These are phyloP conservation scores for Takifugu bimaculatus DNA, from an alignment of 2,113 vertebrate species.

Conservation along the genomic window DNA sequence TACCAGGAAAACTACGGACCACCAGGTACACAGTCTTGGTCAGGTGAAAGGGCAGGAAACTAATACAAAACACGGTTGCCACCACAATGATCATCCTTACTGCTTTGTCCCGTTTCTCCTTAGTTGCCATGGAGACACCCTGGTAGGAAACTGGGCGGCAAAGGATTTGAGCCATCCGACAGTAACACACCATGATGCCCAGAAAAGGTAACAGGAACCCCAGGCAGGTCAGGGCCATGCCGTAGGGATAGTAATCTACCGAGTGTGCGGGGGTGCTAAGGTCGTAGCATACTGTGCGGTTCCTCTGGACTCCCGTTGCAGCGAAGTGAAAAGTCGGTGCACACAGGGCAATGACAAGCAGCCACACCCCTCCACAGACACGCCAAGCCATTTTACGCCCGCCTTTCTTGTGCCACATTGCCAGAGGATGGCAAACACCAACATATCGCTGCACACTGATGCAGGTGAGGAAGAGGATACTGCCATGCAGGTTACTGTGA, in stretches of 20 bases:
- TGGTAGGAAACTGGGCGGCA: conserved; percentile 72
- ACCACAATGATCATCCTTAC: conserved; percentile 88
- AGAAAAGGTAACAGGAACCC: conserved; percentile 90
- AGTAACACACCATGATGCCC: conserved; percentile 86
- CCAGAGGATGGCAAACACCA: conserved; percentile 91
- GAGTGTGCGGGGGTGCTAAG: conserved; percentile 80
- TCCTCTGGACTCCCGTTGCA: conserved; percentile 85
- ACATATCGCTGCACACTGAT: conserved; percentile 93
- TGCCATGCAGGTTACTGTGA: conserved; percentile 85
- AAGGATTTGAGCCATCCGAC: conserved; percentile 82
- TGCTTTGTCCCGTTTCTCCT: conserved; percentile 83
- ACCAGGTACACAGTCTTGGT: conserved; percentile 92
- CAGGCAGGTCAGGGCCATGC: conserved; percentile 85
- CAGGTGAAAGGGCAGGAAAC: conserved; percentile 93
- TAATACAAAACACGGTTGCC: conserved; percentile 83
- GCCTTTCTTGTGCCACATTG: conserved; percentile 83
- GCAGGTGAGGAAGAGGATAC: conserved; percentile 97
- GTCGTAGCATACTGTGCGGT: conserved; percentile 94
- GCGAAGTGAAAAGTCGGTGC: conserved; percentile 88
- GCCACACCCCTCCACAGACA: conserved; percentile 82
- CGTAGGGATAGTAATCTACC: conserved; percentile 84
- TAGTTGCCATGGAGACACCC: conserved; percentile 53
- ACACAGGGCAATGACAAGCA: conserved; percentile 77
- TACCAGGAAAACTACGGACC: conserved; percentile 67
- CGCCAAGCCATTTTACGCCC: conserved; percentile 83